phyloP scores from a whole-genome alignment of 2,797 vertebrate genomes.

The Propithecus perrieri region DNA sequence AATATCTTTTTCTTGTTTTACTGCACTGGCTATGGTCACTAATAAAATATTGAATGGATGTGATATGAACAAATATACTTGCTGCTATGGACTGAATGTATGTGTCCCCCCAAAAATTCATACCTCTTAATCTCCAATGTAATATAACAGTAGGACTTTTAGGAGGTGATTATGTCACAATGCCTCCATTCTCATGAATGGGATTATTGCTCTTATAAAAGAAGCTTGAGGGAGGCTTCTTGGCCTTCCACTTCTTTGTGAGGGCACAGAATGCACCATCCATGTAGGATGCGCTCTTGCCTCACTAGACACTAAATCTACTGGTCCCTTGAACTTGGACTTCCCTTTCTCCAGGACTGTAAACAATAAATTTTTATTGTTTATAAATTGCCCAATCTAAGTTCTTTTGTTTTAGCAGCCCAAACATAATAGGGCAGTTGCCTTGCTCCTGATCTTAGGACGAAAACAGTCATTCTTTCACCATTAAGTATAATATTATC shows the following conservation, averaged over 20 bases:
- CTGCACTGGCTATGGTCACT: neutral
- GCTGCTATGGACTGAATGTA: neutral
- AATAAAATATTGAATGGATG: neutral
- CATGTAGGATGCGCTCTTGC: neutral
- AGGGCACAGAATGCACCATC: neutral
- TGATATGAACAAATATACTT: neutral
- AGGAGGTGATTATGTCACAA: neutral
- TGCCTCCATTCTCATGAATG: neutral
- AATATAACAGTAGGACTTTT: neutral
- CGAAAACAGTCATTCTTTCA: neutral
- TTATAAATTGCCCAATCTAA: neutral
- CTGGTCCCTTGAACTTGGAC: neutral
- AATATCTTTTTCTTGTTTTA: neutral
- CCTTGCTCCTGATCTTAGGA: neutral
- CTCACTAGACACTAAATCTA: neutral
- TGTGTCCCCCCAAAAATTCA: neutral
- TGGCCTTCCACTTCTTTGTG: neutral
- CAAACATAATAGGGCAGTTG: too few species aligned
- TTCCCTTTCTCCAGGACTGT: neutral
- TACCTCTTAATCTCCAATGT: neutral
- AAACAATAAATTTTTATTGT: neutral
- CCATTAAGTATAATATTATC: neutral
- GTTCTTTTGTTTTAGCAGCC: neutral
- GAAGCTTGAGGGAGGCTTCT: neutral
- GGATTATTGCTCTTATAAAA: neutral